These are phyloP conservation scores for Dasysyrphus tricinctus DNA, from an alignment of 2,888 invertebrate species.

Conservation along the genomic window DNA sequence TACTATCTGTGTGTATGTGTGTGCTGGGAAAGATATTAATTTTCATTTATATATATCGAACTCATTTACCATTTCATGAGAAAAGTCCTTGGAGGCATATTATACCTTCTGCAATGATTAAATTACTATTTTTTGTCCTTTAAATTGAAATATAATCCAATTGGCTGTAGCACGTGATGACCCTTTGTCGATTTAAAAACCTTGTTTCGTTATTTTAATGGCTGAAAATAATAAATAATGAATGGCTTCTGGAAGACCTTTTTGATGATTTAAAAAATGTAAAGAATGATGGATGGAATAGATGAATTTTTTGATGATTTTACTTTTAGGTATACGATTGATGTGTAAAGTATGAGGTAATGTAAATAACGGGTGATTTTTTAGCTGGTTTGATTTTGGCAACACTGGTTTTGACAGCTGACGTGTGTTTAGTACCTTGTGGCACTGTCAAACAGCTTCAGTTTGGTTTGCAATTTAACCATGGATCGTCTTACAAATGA, in stretches of 20 bases:
- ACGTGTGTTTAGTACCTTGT: too few relatives aligned
- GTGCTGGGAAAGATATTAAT: neutral
- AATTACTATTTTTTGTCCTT: constrained; percentile 20
- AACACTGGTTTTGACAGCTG: too few relatives aligned
- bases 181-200: neutral
- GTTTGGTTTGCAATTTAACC: too few relatives aligned
- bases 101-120: constrained; percentile 26
- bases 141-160: constrained; percentile 28
- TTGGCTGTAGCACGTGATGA: constrained; percentile 11
- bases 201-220: constrained; percentile 20
- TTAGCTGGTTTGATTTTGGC: too few relatives aligned
- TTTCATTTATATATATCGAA: constrained; percentile 1
- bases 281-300: neutral
- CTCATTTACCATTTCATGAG: constrained; percentile 1
- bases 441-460: too few relatives aligned
- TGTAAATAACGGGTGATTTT: neutral
- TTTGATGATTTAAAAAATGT: neutral
- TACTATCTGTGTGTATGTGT: neutral
- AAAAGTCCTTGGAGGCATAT: constrained; percentile 16
- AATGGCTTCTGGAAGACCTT: neutral
- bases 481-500: too few relatives aligned
- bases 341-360: neutral
- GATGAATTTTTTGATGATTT: neutral
- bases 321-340: neutral
- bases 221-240: constrained; percentile 6